Base-by-base conservation (phyloP, 2,888 invertebrate species). In the Chymomyza caudatula region DNA sequence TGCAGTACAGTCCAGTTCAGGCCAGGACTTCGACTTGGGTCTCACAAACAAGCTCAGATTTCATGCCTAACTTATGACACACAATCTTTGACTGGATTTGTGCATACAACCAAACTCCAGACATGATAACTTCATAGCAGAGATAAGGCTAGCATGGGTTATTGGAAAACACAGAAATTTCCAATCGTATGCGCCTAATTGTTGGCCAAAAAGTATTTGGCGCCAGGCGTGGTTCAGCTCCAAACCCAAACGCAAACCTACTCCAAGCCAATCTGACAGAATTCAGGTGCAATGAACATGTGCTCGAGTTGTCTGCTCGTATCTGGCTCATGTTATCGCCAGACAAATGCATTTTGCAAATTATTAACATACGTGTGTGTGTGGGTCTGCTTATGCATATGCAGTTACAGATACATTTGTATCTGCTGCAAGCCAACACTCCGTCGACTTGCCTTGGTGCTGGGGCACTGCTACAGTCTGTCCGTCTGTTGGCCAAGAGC, bases 331-430 rank as follows among this genome's bases (percentile, higher is more conserved):
- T 86, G 85, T 84, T 84, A 84, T 84, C 83, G 87, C 73, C 78
- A 85, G 78, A 84, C 83, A 85, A 84, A 84, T 84, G 86, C 87
- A 85, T 85, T 83, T 84, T 84, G 87, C 83, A 84, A 84, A 84
- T 84, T 84, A 84, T 86, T 86, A 84, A 86, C 83, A 84, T 86
- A 42, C 25, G n/a, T 37, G n/a, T 59, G 37, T 60, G n/a, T 63
- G 22, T 65, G 20, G 59, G 51, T n/a, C 62, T 37, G 61, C 65
- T 65, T 57, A 42, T 63, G 76, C 66, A 67, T 51, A 60, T 60
- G 60, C 68, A 53, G 44, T 22, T 73, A 11, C 25, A 71, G 74
- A 84, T 74, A 81, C 78, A 82, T 82, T 85, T 86, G 77, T 82
- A 74, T 77, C 74, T 85, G 83, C 60, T 62, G 60, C 71, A 60